These are phyloP conservation scores for Mercenaria mercenaria DNA, from an alignment of 1,140 invertebrate species.

Conservation along the genomic window DNA sequence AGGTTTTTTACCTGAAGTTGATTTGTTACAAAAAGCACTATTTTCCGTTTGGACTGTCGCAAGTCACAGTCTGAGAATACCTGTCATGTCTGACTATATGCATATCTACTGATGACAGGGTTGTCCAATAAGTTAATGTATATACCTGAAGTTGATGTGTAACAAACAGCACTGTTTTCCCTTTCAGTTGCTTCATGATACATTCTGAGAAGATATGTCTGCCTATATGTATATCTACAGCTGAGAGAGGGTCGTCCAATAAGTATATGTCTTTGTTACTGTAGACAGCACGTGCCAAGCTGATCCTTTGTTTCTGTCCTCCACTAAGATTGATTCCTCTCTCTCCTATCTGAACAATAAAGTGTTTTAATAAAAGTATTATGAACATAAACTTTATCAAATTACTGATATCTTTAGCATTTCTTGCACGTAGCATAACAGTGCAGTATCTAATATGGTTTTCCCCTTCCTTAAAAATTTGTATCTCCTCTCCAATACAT, in stretches of 20 bases:
- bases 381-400: too few species aligned
- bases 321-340: slow-evolving; percentile 97
- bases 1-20: slow-evolving; percentile 88
- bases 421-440: too few species aligned
- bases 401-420: too few species aligned
- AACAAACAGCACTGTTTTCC: slow-evolving; percentile 90
- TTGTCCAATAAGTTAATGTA: slow-evolving; percentile 86
- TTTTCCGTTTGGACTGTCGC: slow-evolving; percentile 89
- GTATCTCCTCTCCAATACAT: too few species aligned
- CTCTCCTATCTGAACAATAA: slow-evolving; percentile 90
- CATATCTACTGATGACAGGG: slow-evolving; percentile 87
- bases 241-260: slow-evolving; percentile 87
- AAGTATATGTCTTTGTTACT: slow-evolving; percentile 86
- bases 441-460: too few species aligned
- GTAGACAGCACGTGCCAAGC: slow-evolving; percentile 97
- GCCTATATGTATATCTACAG: slow-evolving; percentile 87
- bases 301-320: slow-evolving; percentile 98
- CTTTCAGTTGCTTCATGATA: slow-evolving; percentile 86
- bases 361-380: too few species aligned
- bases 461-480: too few species aligned
- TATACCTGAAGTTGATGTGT: slow-evolving; percentile 89
- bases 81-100: slow-evolving; percentile 86
- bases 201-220: slow-evolving; percentile 85
- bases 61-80: slow-evolving; percentile 83
- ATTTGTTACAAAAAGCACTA: slow-evolving; percentile 90